These are phyloP conservation scores for Littorina saxatilis DNA, from an alignment of 1,140 invertebrate species.

Conservation along the genomic window DNA sequence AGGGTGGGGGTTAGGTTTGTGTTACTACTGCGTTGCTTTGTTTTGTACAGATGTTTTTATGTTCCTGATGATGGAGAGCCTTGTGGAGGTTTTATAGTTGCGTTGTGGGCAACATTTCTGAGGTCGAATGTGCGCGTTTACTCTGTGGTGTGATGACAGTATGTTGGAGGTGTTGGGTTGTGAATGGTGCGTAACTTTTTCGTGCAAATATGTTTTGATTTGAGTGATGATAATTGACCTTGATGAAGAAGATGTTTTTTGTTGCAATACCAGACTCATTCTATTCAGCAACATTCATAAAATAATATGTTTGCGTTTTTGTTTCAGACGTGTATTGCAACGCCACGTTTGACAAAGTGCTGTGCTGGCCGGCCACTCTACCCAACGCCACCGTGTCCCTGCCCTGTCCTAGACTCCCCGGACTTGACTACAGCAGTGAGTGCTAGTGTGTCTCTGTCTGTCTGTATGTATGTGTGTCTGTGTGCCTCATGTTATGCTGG, in stretches of 20 bases:
- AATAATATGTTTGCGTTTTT: conserved; percentile 9
- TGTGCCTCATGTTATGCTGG: background rate
- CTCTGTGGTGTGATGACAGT: background rate
- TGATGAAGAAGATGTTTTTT: background rate
- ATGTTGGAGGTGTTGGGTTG: background rate
- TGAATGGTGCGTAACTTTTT: background rate
- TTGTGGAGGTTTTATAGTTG: too few relatives aligned
- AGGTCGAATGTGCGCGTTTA: too few relatives aligned
- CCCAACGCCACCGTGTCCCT: conserved; percentile 53
- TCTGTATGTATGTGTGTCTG: too few relatives aligned
- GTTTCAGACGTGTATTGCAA: conserved; percentile 58
- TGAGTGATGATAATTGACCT: background rate
- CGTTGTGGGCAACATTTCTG: too few relatives aligned
- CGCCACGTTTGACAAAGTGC: conserved; percentile 62
- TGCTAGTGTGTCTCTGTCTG: conserved; percentile 25
- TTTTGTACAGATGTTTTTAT: too few relatives aligned
- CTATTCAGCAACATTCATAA: background rate
- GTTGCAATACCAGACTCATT: background rate
- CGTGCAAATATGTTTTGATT: background rate
- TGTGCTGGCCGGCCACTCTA: conserved; percentile 62
- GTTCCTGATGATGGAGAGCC: too few relatives aligned
- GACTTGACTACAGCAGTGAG: conserved; percentile 58
- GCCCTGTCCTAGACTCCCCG: conserved; percentile 55
- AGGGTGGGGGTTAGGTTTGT: too few relatives aligned
- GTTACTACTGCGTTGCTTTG: too few relatives aligned